Evolutionary conservation across 2,797 vertebrate genomes (phyloP).

Genomic region (Sphaeramia orbicularis): DNA sequence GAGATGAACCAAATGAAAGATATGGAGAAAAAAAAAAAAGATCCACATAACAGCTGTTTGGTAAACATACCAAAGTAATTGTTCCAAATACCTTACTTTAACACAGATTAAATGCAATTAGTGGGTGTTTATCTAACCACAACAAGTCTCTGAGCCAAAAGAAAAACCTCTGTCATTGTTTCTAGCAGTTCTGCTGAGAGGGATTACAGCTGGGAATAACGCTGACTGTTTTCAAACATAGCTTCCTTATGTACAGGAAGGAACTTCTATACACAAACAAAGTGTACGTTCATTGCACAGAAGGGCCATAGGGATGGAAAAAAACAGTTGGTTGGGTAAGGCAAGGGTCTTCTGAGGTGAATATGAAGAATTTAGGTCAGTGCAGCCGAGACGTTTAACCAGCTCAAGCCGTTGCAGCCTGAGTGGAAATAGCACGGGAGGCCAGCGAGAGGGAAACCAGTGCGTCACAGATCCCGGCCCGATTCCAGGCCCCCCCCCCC

Average conservation of each 20-base stretch:
- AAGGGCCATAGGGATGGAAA: constrained; percentile 28
- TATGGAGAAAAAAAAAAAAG: constrained; percentile 24
- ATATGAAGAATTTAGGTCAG: constrained; percentile 86
- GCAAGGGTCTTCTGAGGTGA: constrained; percentile 87
- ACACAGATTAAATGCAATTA: constrained; percentile 85
- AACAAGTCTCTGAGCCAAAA: constrained; percentile 77
- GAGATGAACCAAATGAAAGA: constrained; percentile 66
- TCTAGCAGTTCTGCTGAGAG: constrained; percentile 60
- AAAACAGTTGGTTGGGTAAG: constrained; percentile 53
- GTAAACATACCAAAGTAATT: constrained; percentile 84
- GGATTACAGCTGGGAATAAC: constrained; percentile 69
- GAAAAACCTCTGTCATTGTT: constrained; percentile 77
- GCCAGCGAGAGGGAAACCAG: constrained; percentile 79
- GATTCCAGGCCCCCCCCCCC: constrained; percentile 55
- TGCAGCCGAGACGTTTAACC: constrained; percentile 80
- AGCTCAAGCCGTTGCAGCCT: constrained; percentile 78
- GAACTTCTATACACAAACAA: constrained; percentile 75
- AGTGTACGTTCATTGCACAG: constrained; percentile 54
- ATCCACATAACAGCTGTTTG: constrained; percentile 88
- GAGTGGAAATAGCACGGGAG: constrained; percentile 83
- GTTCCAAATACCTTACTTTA: constrained; percentile 81
- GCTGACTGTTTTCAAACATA: constrained; percentile 49
- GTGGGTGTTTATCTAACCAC: constrained; percentile 77
- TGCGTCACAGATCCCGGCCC: constrained; percentile 74
- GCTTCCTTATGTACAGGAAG: constrained; percentile 80